These are phyloP conservation scores for Elephantulus edwardii DNA, from an alignment of 2,113 vertebrate species.

Conservation along the genomic window DNA sequence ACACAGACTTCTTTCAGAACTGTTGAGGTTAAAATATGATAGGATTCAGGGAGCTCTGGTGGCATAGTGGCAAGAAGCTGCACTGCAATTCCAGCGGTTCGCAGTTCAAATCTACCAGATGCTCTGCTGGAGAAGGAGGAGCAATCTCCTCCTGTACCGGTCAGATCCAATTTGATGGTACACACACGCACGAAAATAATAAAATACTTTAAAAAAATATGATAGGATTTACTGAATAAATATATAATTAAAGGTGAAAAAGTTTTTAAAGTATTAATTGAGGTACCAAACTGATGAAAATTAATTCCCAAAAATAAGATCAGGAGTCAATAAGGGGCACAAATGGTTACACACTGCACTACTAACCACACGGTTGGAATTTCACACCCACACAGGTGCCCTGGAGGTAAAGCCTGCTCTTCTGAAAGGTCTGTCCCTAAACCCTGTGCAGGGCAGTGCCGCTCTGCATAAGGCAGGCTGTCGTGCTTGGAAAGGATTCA, in stretches of 20 bases:
- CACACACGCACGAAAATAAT: too few species aligned
- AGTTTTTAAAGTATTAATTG: not conserved
- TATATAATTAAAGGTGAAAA: constrained; percentile 3
- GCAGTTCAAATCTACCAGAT: too few species aligned
- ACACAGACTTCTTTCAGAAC: not conserved
- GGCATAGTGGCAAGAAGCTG: too few species aligned
- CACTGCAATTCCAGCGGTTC: too few species aligned
- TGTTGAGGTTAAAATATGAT: not conserved
- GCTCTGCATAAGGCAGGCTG: not conserved
- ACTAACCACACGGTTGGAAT: not conserved
- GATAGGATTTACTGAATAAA: not conserved
- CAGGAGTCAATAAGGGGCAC: not conserved
- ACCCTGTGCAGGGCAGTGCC: not conserved
- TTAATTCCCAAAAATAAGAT: not conserved
- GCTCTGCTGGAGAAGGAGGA: too few species aligned
- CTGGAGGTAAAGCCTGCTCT: not conserved
- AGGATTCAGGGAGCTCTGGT: too few species aligned
- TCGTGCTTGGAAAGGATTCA: not conserved
- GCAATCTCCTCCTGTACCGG: too few species aligned
- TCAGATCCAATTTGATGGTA: too few species aligned
- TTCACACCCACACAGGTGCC: not conserved
- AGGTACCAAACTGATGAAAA: not conserved
- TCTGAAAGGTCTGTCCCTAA: not conserved
- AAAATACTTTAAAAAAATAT: too few species aligned
- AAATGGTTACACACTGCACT: not conserved